These are phyloP conservation scores for Aspidoscelis tigris DNA, from an alignment of 2,113 vertebrate genomes.

Conservation along the genomic window DNA sequence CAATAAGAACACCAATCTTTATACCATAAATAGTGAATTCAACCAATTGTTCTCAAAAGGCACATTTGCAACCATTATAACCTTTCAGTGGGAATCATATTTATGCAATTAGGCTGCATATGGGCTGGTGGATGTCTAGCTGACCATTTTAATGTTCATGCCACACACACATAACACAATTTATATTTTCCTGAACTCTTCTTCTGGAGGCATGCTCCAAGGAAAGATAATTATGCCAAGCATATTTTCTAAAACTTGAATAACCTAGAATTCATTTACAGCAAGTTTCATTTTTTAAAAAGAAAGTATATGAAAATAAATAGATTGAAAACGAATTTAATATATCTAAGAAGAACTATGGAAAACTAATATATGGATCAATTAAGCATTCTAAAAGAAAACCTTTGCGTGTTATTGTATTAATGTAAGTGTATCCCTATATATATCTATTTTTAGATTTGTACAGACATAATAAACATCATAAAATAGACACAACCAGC, in stretches of 20 bases:
- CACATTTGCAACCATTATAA: slow-evolving; percentile 37
- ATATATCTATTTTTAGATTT: too few relatives aligned
- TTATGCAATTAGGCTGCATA: not conserved
- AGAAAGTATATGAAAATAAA: not conserved
- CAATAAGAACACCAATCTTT: slow-evolving; percentile 23
- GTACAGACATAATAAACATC: too few relatives aligned
- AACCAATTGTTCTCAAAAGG: not conserved
- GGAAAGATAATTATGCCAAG: not conserved
- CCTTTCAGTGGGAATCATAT: slow-evolving; percentile 19
- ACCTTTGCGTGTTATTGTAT: too few relatives aligned
- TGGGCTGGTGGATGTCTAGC: not conserved
- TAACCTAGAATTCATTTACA: not conserved
- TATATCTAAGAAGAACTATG: not conserved
- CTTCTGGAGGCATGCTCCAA: not conserved
- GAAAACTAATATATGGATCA: not conserved
- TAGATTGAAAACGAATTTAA: not conserved
- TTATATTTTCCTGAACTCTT: slow-evolving; percentile 7
- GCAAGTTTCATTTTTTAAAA: not conserved
- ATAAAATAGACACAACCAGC: too few relatives aligned
- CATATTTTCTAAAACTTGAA: not conserved
- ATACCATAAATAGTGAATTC: not conserved
- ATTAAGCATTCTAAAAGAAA: too few relatives aligned
- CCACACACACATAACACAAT: not conserved
- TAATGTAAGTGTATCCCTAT: too few relatives aligned
- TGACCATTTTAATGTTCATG: not conserved